Evolutionary conservation across 2,888 invertebrate genomes (phyloP).

Genomic region (Cephus pulcher): DNA sequence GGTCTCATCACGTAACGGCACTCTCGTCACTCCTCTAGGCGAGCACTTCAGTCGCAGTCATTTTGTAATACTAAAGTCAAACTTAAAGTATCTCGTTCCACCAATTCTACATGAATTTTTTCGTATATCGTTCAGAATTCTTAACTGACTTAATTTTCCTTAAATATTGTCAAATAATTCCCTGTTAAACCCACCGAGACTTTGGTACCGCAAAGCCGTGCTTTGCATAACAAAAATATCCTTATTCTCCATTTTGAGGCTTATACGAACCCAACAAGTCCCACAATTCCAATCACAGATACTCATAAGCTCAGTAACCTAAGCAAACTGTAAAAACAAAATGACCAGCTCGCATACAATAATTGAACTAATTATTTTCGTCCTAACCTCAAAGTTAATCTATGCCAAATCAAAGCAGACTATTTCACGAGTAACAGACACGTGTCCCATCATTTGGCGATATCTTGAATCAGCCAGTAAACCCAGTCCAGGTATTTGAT

Average conservation of each 20-base stretch:
- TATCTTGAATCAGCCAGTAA: neutral
- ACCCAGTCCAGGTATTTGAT: neutral
- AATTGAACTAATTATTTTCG: neutral
- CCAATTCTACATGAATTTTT: neutral
- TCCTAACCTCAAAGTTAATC: neutral
- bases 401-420: neutral
- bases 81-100: neutral
- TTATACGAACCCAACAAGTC: neutral
- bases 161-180: neutral
- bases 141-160: neutral
- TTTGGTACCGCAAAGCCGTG: neutral
- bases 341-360: too few species aligned
- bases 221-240: neutral
- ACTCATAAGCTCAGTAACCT: too few species aligned
- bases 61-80: neutral
- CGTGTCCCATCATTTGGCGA: too few species aligned
- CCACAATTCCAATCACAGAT: too few species aligned
- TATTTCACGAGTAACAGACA: neutral
- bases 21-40: neutral
- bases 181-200: neutral
- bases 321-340: too few species aligned
- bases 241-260: neutral
- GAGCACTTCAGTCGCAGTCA: neutral
- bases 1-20: neutral
- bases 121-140: neutral